phyloP scores from a whole-genome alignment of 2,797 vertebrate species.

The Garrulus glandarius region DNA sequence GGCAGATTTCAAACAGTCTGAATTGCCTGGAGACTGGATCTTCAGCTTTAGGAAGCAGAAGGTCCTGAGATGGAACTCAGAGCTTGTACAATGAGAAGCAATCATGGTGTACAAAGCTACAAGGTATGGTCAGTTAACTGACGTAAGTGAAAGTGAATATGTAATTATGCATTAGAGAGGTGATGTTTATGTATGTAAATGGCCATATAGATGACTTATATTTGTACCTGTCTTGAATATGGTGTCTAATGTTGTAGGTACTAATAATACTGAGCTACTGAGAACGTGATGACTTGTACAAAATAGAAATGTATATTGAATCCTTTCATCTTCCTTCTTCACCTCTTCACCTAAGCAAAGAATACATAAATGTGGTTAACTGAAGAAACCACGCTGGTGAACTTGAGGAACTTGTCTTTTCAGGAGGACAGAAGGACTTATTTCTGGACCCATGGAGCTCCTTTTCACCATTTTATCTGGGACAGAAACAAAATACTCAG shows the following conservation, averaged over 20 bases:
- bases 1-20: neutral
- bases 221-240: neutral
- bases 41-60: neutral
- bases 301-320: neutral
- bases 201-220: neutral
- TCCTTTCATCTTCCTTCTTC: neutral
- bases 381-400: neutral
- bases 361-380: neutral
- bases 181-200: neutral
- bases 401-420: neutral
- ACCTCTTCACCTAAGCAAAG: neutral
- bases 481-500: rapidly evolving
- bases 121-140: neutral
- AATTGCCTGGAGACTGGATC: neutral
- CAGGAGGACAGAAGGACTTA: neutral
- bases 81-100: neutral
- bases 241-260: neutral
- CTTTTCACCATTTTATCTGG: neutral
- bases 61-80: neutral
- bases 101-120: rapidly evolving
- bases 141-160: neutral
- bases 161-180: neutral
- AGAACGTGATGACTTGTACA: neutral
- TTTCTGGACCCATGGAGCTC: neutral
- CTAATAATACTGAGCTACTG: neutral